Evolutionary conservation across 2,113 vertebrate genomes (phyloP), one percentile per base, ranked within the genome.

Genomic region (Pogonocichla stellata): DNA sequence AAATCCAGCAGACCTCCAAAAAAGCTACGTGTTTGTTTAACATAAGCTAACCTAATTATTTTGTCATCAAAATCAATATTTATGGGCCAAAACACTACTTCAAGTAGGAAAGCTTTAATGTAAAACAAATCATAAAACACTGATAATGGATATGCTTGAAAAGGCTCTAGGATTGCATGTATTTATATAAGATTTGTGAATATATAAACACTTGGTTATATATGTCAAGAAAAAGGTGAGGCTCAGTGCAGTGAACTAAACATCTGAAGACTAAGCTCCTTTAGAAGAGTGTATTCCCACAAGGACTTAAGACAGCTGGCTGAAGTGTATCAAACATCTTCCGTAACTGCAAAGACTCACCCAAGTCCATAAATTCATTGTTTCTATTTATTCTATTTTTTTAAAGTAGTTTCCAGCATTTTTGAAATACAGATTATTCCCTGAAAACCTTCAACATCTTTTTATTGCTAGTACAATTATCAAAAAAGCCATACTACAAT

Each of bases 91-190:
- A 91, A 33, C 42, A 73, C 48, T 31, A 61, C 48, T 53, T 29
- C 57, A 82, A 90, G 45, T 51, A 92, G 71, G 74, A 94, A 88
- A 87, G 62, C n/a, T 54, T 70, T 65, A 51, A 88, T 28, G 58
- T 80, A 95, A 95, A 93, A 85, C 74, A 93, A 94, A 87, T 65
- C 81, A 86, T 58, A 82, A 87, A 92, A 91, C 81, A 70, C 62
- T 62, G 91, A 93, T 54, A 85, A 87, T 7, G 17, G 50, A 91
- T 91, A 93, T 29, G 58, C 71, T 86, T 93, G 92, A 62, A 91
- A 88, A 91, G 61, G n/a, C n/a, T 79, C 66, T 73, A 80, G 64
- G 42, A 89, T 17, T 69, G 15, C 48, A 61, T 3, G 9, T 38
- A 80, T 94, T 95, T 95, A 80, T 43, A 2, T 8, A 73, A 89